These are phyloP conservation scores for Channallabes apus DNA, from an alignment of 2,797 vertebrate species.

Conservation along the genomic window DNA sequence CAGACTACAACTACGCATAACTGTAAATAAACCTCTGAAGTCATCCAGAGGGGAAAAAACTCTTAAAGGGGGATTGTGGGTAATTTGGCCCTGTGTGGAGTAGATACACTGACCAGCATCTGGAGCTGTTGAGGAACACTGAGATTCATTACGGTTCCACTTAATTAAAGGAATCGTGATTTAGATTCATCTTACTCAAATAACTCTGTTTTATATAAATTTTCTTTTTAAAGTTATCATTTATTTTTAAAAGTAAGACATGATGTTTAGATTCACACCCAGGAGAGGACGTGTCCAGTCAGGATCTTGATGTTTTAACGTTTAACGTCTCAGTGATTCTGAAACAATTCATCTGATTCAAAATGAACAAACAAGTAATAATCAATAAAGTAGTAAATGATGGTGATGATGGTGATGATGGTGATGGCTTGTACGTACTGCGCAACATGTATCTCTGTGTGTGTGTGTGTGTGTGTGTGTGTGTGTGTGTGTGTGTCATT, in stretches of 20 bases:
- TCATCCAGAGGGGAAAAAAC: too few species aligned
- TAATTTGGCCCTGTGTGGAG: too few species aligned
- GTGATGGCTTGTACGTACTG: neutral
- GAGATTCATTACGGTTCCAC: neutral
- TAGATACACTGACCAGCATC: too few species aligned
- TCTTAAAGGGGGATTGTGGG: too few species aligned
- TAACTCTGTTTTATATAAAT: neutral
- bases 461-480: neutral
- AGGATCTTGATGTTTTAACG: neutral
- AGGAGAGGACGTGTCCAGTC: neutral
- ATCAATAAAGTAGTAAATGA: neutral
- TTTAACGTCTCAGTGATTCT: neutral
- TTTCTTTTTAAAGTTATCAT: too few species aligned
- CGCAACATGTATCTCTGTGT: neutral
- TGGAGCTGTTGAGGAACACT: neutral
- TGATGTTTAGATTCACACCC: neutral
- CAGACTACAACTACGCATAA: too few species aligned
- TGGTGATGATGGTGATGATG: too few species aligned
- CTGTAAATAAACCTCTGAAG: too few species aligned
- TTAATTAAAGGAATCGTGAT: neutral
- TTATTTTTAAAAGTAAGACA: neutral
- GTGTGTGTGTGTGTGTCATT: conserved; percentile 19
- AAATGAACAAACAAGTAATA: neutral
- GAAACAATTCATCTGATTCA: neutral
- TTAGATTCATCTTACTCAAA: neutral